phyloP scores from a whole-genome alignment of 1,140 invertebrate species.

The Ceratina calcarata region DNA sequence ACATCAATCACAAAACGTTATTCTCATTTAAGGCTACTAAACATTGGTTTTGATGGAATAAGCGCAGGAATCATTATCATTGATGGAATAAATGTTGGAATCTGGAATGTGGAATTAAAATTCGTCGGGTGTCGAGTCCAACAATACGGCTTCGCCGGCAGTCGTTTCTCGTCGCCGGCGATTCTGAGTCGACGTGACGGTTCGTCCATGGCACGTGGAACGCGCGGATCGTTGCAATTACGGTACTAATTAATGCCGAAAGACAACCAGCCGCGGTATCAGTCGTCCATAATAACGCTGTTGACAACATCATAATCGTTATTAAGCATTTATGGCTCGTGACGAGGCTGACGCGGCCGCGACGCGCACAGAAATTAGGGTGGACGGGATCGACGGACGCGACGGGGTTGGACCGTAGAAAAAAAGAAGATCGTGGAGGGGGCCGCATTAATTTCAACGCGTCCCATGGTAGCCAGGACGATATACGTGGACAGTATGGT shows the following conservation, averaged over 20 bases:
- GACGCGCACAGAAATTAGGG: not conserved
- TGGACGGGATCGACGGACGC: not conserved
- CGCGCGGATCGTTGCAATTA: slow-evolving; percentile 33
- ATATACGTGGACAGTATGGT: slow-evolving; percentile 43
- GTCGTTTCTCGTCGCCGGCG: not conserved
- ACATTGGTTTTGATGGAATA: not conserved
- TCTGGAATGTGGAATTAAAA: not conserved
- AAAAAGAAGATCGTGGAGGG: not conserved
- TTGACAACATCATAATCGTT: slow-evolving; percentile 51
- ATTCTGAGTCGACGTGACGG: not conserved
- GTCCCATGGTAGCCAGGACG: not conserved
- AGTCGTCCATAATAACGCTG: slow-evolving; percentile 41
- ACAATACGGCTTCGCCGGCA: not conserved
- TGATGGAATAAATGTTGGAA: not conserved
- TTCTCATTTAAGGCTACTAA: too few relatives aligned
- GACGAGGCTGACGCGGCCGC: not conserved
- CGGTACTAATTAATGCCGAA: slow-evolving; percentile 51
- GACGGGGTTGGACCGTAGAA: not conserved
- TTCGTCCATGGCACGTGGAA: slow-evolving; percentile 15
- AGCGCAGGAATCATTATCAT: not conserved
- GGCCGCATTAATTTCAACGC: slow-evolving; percentile 56
- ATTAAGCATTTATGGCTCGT: slow-evolving; percentile 13
- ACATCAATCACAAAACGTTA: too few relatives aligned
- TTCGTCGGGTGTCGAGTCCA: not conserved
- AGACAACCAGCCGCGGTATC: slow-evolving; percentile 39